Evolutionary conservation across 2,113 vertebrate species (phyloP).

Genomic region (Rhinoptilus africanus): DNA sequence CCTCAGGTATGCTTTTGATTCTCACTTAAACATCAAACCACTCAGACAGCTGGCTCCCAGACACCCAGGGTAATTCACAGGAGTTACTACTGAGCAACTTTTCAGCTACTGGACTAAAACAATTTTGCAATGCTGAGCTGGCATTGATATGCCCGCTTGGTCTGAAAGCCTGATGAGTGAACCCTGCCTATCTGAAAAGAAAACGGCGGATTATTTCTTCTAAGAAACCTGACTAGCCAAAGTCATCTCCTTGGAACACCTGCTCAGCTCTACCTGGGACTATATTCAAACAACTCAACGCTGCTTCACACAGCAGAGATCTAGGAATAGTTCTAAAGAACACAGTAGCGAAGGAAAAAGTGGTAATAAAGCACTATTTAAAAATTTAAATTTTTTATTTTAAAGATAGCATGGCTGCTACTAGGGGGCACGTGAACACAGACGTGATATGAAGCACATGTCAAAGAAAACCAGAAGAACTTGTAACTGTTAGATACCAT

Average conservation of each 20-base stretch:
- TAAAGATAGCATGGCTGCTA: background rate
- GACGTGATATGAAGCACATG: accelerated
- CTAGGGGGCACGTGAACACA: background rate
- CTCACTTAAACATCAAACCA: background rate
- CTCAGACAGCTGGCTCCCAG: background rate
- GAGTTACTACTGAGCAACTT: background rate
- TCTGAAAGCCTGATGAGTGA: background rate
- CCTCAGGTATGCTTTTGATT: background rate
- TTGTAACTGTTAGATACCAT: constrained; percentile 85
- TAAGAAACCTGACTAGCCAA: background rate
- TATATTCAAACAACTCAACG: background rate
- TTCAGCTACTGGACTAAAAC: background rate
- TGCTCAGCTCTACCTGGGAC: background rate
- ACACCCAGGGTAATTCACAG: background rate
- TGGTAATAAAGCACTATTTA: background rate
- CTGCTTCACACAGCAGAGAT: background rate
- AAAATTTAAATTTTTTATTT: accelerated
- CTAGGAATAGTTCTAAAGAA: background rate
- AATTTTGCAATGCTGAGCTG: background rate
- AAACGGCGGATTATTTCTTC: background rate
- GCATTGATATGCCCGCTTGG: background rate
- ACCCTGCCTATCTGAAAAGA: background rate
- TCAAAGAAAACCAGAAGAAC: background rate
- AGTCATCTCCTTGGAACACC: background rate
- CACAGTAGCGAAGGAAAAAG: background rate